Base-by-base conservation (phyloP, 1,140 invertebrate genomes). In the Pseudobourletiella spinata region DNA sequence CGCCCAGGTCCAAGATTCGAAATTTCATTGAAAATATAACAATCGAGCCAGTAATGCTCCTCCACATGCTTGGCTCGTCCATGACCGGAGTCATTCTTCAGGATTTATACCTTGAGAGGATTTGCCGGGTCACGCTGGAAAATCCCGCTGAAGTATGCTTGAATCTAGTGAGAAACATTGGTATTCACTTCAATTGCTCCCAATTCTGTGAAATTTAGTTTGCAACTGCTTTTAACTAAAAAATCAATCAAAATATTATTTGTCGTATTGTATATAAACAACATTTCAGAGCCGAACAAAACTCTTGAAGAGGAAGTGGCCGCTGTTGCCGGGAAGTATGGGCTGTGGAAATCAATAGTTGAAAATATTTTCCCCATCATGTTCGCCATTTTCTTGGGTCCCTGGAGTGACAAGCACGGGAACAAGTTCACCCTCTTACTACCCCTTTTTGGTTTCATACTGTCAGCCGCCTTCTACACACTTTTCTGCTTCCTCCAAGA, bases 341-440 rank as follows among this genome's bases (percentile, higher is more conserved):
- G 58, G 22, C 56, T 67, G 51, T 63, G 60, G 22, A 39, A 30
- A 25, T 44, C 25, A n/a, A 22, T 67, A 22, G 56, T 67, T 3
- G 65, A 67, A 57, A 57, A 61, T 2, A 39, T 67, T 6, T 46
- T 67, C 50, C 65, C 65, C 16, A 48, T 67, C 18, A 20, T 67
- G 26, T 67, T 63, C 42, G 61, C 65, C 1, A 43, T 67, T 20
- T 67, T 67, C 44, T 48, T 67, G 50, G 65, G 65, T 16, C 58
- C 65, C 22, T 67, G 65, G 61, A 54, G 56, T 25, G 65, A 67
- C 48, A 59, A 54, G 48, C 61, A 67, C 28, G 65, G 65, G 26
- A 60, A 26, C 16, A 67, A 63, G 30, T 58, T 67, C 24, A 61
- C 65, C 43, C 58, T 67, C 24, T 22, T 67, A 29, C 32, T 67